Conservation (phyloP, 2,113 vertebrate species). For the Pongo pygmaeus region DNA sequence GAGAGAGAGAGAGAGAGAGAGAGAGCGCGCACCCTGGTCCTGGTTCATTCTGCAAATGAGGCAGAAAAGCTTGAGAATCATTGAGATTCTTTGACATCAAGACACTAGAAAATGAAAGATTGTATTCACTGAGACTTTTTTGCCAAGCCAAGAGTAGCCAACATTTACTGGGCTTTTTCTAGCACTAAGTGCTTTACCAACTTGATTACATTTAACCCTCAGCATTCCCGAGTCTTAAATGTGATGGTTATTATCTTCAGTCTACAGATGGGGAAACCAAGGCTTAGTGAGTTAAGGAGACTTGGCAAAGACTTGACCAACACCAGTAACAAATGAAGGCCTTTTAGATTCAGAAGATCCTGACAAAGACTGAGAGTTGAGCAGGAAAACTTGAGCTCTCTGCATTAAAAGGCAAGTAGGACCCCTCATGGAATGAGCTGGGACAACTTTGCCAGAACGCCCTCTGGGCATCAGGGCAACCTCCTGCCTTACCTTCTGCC, state of each 20-base stretch:
- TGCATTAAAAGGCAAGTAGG: constrained; percentile 8
- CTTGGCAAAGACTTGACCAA: not conserved
- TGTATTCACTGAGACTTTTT: constrained; percentile 45
- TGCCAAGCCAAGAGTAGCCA: not conserved
- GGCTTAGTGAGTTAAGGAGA: not conserved
- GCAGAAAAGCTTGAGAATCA: constrained; percentile 63
- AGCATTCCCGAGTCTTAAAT: not conserved
- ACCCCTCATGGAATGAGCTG: not conserved
- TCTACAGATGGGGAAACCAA: constrained; percentile 17
- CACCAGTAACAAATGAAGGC: not conserved
- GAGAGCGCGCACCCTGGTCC: not conserved
- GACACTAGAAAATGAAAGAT: constrained; percentile 56
- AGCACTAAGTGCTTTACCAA: not conserved
- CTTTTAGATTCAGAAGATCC: constrained; percentile 28
- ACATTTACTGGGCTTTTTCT: constrained; percentile 15
- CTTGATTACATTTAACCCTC: constrained; percentile 38
- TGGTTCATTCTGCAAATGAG: constrained; percentile 60
- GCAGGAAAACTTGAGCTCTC: not conserved
- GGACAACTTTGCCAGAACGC: not conserved
- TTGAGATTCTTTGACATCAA: constrained; percentile 54
- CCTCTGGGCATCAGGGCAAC: not conserved
- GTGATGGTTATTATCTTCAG: not conserved
- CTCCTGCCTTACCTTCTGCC: not conserved
- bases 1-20: too few relatives aligned
- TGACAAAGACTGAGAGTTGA: not conserved